Evolutionary conservation across 2,797 vertebrate species (phyloP), one percentile per base, ranked within the genome.

Genomic region (Galago senegalensis): DNA sequence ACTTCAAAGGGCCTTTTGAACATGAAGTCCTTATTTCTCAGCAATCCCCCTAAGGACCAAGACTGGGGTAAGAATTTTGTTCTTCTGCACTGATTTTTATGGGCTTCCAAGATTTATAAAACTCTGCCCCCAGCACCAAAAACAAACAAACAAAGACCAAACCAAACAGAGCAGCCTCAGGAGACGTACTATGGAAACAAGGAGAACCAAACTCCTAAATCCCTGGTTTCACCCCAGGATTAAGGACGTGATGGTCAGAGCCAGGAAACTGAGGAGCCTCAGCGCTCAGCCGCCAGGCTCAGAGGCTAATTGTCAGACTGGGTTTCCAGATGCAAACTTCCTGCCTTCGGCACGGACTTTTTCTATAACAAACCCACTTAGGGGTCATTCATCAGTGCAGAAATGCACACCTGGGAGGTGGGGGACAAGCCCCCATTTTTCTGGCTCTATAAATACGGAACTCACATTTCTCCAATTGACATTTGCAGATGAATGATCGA

Each of bases 321-420:
- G 7, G 87, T 87, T 97, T 95, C 96, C 96, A 97, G 94, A 97
- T 91, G 92, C 94, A 83, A 84, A 49, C 75, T 75, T 94, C 87
- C 93, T 96, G 97, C 60, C 77, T 97, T 76, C 77, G 92, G 96
- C 94, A 93, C 43, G 70, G 34, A 96, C 73, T 76, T 94, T 94
- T 87, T 94, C 96, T 97, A 81, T 86, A 97, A 96, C 67, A 94
- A 95, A 97, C 94, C 81, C 95, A 85, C 92, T 49, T 77, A 70
- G 79, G 87, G 81, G 96, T 95, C 98, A 97, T 97, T 93, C 95
- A 97, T 97, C 98, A 98, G 87, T 79, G 87, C 13, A 37, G 97
- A 96, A 98, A 93, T 94, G 95, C 88, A 93, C 98, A 97, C 97
- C 96, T 97, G 97, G 97, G 97, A 97, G 87, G 94, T 34, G 87